phyloP scores from a whole-genome alignment of 2,888 invertebrate species.

The Lithosia quadra region DNA sequence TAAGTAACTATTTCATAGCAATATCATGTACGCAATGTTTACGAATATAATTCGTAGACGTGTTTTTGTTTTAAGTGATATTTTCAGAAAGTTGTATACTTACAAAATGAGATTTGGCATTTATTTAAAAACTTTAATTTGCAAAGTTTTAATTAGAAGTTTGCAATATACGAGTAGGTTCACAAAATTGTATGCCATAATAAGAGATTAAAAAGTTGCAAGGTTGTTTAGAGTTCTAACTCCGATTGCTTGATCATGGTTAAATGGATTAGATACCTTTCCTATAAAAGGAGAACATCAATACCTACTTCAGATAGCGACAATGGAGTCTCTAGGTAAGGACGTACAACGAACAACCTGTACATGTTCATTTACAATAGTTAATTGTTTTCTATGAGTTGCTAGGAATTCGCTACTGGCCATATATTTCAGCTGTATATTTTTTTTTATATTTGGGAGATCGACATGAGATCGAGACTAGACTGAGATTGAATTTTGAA shows the following conservation, averaged over 20 bases:
- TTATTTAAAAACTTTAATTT: not conserved
- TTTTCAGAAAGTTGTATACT: not conserved
- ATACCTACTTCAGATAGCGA: too few species aligned
- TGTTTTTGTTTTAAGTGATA: not conserved
- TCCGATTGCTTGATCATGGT: not conserved
- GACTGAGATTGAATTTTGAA: too few species aligned
- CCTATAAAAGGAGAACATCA: too few species aligned
- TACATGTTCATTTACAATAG: too few species aligned
- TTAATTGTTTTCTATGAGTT: too few species aligned
- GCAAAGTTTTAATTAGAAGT: constrained; percentile 1
- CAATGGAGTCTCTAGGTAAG: too few species aligned
- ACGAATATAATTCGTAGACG: not conserved
- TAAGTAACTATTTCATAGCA: too few species aligned
- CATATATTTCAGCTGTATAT: too few species aligned
- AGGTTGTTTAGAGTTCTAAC: not conserved
- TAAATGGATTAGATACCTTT: not conserved
- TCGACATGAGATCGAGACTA: too few species aligned
- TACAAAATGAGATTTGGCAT: not conserved
- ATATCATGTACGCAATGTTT: not conserved
- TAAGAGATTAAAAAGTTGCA: not conserved
- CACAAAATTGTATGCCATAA: not conserved
- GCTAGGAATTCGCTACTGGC: too few species aligned
- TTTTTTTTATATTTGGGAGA: too few species aligned
- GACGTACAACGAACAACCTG: too few species aligned
- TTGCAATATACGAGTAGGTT: not conserved